Evolutionary conservation across 2,797 vertebrate genomes (phyloP).

Genomic region (Gobionotothen gibberifrons): DNA sequence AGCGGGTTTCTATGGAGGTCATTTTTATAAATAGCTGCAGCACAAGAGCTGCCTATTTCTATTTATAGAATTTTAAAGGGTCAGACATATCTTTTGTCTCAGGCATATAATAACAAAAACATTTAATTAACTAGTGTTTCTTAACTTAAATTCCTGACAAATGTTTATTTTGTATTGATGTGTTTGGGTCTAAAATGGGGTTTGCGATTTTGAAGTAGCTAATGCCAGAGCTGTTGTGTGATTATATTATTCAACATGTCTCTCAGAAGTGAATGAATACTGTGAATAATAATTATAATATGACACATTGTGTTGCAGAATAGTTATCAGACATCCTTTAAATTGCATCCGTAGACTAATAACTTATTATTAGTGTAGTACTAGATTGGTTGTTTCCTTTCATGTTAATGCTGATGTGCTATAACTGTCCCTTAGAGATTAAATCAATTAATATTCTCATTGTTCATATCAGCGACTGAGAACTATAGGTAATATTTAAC

Average conservation of each 20-base stretch:
- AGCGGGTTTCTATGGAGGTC: conserved; percentile 5
- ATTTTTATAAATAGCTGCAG: conserved; percentile 24
- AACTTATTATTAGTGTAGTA: background rate
- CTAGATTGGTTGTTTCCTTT: background rate
- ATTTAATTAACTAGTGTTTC: background rate
- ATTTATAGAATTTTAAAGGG: conserved; percentile 8
- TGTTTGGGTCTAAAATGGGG: background rate
- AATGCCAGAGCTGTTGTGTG: background rate
- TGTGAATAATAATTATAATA: conserved; percentile 1
- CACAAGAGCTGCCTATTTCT: conserved; percentile 5
- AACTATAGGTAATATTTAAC: background rate
- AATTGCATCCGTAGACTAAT: conserved; percentile 12
- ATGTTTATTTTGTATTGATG: background rate
- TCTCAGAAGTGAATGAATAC: background rate
- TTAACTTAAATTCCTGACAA: background rate
- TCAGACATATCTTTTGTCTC: background rate
- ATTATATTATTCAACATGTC: conserved; percentile 15
- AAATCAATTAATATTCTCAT: background rate
- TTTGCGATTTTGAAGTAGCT: conserved; percentile 5
- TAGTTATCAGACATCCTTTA: background rate
- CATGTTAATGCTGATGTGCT: conserved; percentile 15
- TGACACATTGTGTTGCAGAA: background rate
- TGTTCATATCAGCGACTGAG: conserved; percentile 12
- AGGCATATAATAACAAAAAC: background rate
- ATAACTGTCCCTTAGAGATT: conserved; percentile 29